Evolutionary conservation across 2,113 vertebrate species (phyloP).

Genomic region (Antechinus stuartii): DNA sequence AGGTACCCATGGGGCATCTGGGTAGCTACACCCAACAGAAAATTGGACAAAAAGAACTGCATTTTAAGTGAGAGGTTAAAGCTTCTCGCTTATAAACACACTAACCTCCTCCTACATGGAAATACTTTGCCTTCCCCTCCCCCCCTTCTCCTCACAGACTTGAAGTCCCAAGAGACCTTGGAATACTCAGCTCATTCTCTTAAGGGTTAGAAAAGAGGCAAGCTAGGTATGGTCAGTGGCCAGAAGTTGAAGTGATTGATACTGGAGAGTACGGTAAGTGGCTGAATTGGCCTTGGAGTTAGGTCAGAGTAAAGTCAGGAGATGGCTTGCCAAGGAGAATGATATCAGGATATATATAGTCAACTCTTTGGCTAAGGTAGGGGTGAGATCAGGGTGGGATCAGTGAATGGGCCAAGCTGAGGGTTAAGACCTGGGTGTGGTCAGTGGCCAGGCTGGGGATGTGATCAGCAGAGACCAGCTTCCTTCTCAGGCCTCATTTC

Average conservation of each 20-base stretch:
- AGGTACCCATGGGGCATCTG: not conserved
- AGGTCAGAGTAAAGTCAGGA: not conserved
- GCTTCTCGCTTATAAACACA: not conserved
- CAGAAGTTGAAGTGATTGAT: not conserved
- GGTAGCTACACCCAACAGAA: not conserved
- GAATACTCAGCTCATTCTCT: not conserved
- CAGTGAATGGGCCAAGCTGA: constrained; percentile 67
- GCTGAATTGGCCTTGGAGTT: constrained; percentile 23
- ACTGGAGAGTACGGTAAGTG: not conserved
- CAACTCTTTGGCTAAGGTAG: constrained; percentile 20
- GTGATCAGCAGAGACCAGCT: constrained; percentile 79
- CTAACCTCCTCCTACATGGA: not conserved
- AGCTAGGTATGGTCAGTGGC: constrained; percentile 33
- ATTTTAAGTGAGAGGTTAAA: not conserved
- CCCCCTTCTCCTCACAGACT: not conserved
- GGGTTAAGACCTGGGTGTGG: constrained; percentile 74
- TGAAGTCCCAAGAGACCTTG: not conserved
- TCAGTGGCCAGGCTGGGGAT: constrained; percentile 73
- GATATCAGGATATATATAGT: not conserved
- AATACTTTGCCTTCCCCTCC: not conserved
- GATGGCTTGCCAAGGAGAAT: constrained; percentile 15
- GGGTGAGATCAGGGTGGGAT: constrained; percentile 52
- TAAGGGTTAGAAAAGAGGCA: not conserved
- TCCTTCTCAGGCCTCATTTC: constrained; percentile 80
- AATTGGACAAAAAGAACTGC: not conserved